A percentile compares a stretch with the other conserved stretches of the same genome.
Conservation (phyloP, 2,888 invertebrate species). For the Barypeithes pellucidus region DNA sequence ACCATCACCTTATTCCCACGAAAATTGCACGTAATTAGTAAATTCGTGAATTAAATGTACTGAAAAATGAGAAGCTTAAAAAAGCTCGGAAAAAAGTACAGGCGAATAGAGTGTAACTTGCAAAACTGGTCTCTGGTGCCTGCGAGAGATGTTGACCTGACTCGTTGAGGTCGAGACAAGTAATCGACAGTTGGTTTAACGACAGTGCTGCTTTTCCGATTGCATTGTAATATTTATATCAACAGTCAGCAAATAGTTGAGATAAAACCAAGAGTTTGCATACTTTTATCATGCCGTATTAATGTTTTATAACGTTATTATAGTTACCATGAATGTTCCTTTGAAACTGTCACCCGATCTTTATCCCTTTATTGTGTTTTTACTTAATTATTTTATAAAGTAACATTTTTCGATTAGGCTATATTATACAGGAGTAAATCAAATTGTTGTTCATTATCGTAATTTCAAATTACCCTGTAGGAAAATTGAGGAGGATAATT, state of each 20-base stretch:
- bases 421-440: no score
- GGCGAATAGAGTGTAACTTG: conserved; percentile 33
- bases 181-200: conserved; percentile 51
- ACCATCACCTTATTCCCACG: not conserved
- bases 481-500: no score
- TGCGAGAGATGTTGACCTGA: conserved; percentile 48
- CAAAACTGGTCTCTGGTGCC: conserved; percentile 55
- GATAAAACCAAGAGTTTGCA: conserved; percentile 8
- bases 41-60: not conserved
- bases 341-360: no score
- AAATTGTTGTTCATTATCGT: no score
- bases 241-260: conserved; percentile 34
- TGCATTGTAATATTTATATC: conserved; percentile 38
- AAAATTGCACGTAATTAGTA: not conserved
- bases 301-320: no score
- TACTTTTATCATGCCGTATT: no score
- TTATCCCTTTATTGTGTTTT: no score
- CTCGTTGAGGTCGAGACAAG: conserved; percentile 47
- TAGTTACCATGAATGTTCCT: no score
- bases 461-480: no score
- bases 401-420: no score
- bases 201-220: conserved; percentile 36
- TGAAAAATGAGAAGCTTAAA: conserved; percentile 5
- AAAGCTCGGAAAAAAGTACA: not conserved
- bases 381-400: no score